These are phyloP conservation scores for Andricus curvator DNA, from an alignment of 2,888 invertebrate genomes.

Conservation along the genomic window DNA sequence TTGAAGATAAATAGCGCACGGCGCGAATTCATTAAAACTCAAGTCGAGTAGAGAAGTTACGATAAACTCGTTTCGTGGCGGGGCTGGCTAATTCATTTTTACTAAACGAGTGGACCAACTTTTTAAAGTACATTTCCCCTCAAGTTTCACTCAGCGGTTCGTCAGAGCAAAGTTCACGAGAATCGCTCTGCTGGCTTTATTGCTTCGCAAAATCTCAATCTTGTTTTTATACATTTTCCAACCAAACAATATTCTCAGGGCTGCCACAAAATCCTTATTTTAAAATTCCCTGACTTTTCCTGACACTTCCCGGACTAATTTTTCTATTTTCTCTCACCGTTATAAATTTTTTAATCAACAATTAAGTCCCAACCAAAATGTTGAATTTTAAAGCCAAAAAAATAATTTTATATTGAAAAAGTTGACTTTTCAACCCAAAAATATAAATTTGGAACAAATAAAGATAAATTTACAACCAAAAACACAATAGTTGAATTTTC, in stretches of 20 bases:
- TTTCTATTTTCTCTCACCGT: too few species aligned
- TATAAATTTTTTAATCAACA: too few species aligned
- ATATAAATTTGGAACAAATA: too few species aligned
- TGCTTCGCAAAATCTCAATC: constrained; percentile 6
- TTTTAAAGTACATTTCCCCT: constrained; percentile 18
- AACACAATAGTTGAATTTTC: too few species aligned
- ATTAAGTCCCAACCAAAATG: too few species aligned
- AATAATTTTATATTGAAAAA: too few species aligned
- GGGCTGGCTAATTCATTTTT: constrained; percentile 72
- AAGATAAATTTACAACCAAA: too few species aligned
- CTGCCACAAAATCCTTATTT: too few species aligned
- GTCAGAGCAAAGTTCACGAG: background rate
- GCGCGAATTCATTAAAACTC: constrained; percentile 59
- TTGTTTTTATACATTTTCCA: background rate
- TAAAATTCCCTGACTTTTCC: too few species aligned
- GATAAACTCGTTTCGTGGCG: constrained; percentile 68
- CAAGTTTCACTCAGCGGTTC: constrained; percentile 12
- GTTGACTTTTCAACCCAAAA: too few species aligned
- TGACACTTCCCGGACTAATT: too few species aligned
- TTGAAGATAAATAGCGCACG: constrained; percentile 45
- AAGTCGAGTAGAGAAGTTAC: constrained; percentile 60
- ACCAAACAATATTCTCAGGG: background rate
- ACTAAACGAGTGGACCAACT: constrained; percentile 66
- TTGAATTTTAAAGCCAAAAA: too few species aligned
- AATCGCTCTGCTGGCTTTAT: background rate